Base-by-base conservation (phyloP, 2,113 vertebrate species). In the Colossoma macropomum region DNA sequence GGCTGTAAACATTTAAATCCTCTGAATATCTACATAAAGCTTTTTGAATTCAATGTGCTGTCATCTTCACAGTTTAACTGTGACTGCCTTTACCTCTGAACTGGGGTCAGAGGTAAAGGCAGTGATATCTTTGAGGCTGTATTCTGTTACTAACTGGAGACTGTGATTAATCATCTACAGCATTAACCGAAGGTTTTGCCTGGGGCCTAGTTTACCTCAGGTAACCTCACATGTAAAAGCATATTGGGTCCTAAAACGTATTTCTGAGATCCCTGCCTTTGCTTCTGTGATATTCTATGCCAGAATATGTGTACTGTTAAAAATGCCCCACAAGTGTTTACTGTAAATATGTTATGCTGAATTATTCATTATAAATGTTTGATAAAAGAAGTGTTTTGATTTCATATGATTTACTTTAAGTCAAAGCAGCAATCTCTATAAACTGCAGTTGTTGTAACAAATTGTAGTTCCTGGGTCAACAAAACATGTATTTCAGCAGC, bases 121-220 rank as follows among this genome's bases (percentile, higher is more conserved):
- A 25, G 38, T 52, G 52, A 38, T 50, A 48, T 25, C 38, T 66
- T 5, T 72, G 56, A 77, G 48, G 30, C 8, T 23, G 34, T 75
- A 38, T 79, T 52, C 54, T 34, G 63, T 32, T 71, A 79, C 79
- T 62, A 84, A 70, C 75, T 28, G 54, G 54, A 70, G 54, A 84
- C 50, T 69, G 34, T 70, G 38, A 72, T 72, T 72, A 84, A 86
- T 86, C 65, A 86, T 86, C 77, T 68, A 86, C 85, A 50, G 63
- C 30, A 73, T 84, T 83, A 84, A 77, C 77, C 80, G 81, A 69
- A 38, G 32, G 59, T 45, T 10, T 70, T 72, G 74, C 7, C 21
- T 34, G 65, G 62, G 81, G 74, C 25, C 50, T 56, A 50, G 74
- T 75, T 41, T 75, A 23, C 48, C 30, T 81, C 16, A 75, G 59